Percentiles rank a stretch among this genome's conserved stretches.
Conservation (phyloP, 2,888 invertebrate species). For the Phymatocera aterrima region DNA sequence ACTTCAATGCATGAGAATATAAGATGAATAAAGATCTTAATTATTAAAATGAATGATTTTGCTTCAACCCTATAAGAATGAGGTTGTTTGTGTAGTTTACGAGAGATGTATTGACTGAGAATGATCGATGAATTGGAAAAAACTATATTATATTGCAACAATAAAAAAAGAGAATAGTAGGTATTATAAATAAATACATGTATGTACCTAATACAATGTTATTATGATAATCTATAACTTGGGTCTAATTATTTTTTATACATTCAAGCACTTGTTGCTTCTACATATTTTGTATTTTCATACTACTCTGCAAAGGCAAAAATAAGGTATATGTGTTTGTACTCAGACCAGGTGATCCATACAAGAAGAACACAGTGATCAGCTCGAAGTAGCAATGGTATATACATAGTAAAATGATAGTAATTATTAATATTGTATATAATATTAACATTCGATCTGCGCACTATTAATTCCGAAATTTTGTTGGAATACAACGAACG, state of each 20-base stretch:
- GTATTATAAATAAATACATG: not conserved
- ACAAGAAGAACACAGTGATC: slow-evolving; percentile 24
- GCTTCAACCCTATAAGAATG: not conserved
- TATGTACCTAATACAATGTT: slow-evolving; percentile 5
- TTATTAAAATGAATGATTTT: not conserved
- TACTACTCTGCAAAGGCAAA: not conserved
- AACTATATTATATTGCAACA: not conserved
- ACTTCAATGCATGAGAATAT: too few relatives aligned
- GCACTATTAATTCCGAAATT: not conserved
- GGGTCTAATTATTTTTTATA: slow-evolving; percentile 7
- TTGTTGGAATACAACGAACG: not conserved
- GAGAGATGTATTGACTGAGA: slow-evolving; percentile 34
- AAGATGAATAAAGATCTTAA: not conserved
- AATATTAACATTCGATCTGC: not conserved
- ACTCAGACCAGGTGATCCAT: not conserved
- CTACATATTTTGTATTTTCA: slow-evolving; percentile 18
- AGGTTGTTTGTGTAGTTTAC: not conserved
- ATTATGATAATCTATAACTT: not conserved
- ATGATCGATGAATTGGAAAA: not conserved
- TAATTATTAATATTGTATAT: not conserved
- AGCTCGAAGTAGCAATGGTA: slow-evolving; percentile 25
- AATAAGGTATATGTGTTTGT: not conserved
- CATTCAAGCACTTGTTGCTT: not conserved
- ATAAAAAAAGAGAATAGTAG: not conserved
- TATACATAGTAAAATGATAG: slow-evolving; percentile 1